Evolutionary conservation across 1,140 invertebrate genomes (phyloP).

Genomic region (Maniola jurtina): DNA sequence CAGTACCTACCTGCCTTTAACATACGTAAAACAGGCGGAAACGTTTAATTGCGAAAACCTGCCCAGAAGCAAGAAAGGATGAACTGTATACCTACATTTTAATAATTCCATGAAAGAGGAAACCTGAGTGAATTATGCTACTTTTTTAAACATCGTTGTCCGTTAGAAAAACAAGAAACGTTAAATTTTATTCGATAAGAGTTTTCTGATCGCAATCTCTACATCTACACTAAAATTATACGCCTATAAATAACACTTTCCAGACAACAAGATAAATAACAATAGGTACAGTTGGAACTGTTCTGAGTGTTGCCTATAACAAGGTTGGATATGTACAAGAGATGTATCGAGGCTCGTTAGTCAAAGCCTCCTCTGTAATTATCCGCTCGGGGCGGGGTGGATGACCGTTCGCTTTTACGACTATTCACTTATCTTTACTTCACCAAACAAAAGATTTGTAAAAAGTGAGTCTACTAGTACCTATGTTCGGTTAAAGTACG

Average conservation of each 20-base stretch:
- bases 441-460: conserved; percentile 63
- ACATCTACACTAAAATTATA: background rate
- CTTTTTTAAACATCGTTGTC: too few relatives aligned
- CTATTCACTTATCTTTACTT: conserved; percentile 69
- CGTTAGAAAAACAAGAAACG: background rate
- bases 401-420: conserved; percentile 49
- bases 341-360: conserved; percentile 45
- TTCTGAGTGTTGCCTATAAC: conserved; percentile 5
- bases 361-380: conserved; percentile 59
- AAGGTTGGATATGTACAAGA: conserved; percentile 11
- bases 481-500: background rate
- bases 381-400: conserved; percentile 47
- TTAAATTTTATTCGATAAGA: background rate
- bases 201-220: background rate
- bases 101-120: too few relatives aligned
- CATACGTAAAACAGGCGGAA: too few relatives aligned
- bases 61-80: too few relatives aligned
- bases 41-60: too few relatives aligned
- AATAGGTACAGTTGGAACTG: background rate
- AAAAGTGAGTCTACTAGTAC: conserved; percentile 37
- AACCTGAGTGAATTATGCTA: too few relatives aligned
- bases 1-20: too few relatives aligned
- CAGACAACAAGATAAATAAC: conserved; percentile 22
- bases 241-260: conserved; percentile 12
- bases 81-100: too few relatives aligned